Conservation (phyloP, 1,140 invertebrate species). For the Carposina sasakii region DNA sequence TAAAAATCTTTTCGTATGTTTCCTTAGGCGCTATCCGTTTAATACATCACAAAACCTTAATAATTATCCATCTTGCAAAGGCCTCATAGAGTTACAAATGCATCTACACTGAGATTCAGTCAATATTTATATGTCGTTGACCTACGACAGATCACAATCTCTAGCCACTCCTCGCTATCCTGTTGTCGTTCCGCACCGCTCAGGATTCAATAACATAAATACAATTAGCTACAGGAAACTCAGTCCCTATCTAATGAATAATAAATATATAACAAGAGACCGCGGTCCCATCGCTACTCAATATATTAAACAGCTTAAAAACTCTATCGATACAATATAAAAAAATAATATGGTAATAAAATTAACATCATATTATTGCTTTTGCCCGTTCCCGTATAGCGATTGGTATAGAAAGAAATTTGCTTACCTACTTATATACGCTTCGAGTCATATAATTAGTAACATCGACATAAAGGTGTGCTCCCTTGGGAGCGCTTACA, state of each 20-base stretch:
- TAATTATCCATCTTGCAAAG: conserved; percentile 72
- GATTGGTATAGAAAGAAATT: conserved; percentile 71
- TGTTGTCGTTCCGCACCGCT: conserved; percentile 59
- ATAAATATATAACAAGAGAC: conserved; percentile 69
- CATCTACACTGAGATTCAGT: conserved; percentile 74
- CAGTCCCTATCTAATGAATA: conserved; percentile 70
- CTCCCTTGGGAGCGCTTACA: conserved; percentile 46
- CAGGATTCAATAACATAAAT: conserved; percentile 70
- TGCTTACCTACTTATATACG: conserved; percentile 62
- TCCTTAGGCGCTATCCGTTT: conserved; percentile 74
- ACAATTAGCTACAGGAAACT: conserved; percentile 72
- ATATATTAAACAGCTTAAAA: conserved; percentile 67
- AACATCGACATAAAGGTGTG: conserved; percentile 47
- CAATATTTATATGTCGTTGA: conserved; percentile 73
- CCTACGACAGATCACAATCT: conserved; percentile 72
- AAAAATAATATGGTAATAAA: conserved; percentile 73
- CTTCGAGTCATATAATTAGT: conserved; percentile 48
- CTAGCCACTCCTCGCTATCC: conserved; percentile 65
- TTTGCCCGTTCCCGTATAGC: conserved; percentile 72
- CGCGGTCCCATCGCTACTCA: conserved; percentile 69
- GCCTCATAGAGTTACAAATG: conserved; percentile 73
- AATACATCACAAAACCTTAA: conserved; percentile 73
- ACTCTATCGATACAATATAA: conserved; percentile 69
- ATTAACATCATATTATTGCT: conserved; percentile 73
- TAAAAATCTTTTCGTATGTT: conserved; percentile 74